phyloP scores from a whole-genome alignment of 1,140 invertebrate species.

The Microvelia longipes region DNA sequence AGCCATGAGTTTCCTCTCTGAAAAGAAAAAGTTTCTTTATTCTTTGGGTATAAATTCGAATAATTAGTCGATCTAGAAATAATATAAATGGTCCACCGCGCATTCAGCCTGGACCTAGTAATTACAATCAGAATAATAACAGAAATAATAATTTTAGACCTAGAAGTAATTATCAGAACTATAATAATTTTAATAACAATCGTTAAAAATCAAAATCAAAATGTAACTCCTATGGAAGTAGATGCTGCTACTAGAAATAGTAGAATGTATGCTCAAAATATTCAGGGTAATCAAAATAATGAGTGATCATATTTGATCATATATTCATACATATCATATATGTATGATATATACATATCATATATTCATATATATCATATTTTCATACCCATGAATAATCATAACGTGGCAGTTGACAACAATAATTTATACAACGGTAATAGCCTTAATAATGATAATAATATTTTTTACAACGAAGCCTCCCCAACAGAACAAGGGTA shows the following conservation, averaged over 20 bases:
- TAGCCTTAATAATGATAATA: not conserved
- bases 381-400: no score
- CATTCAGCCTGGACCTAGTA: not conserved
- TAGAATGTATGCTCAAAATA: not conserved
- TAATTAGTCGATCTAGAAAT: not conserved
- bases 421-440: no score
- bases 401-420: no score
- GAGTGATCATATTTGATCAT: not conserved
- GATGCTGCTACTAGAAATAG: not conserved
- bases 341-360: not conserved
- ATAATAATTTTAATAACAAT: not conserved
- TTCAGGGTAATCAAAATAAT: not conserved
- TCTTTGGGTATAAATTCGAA: not conserved
- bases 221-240: not conserved
- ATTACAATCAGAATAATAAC: not conserved
- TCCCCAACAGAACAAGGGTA: not conserved
- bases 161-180: not conserved
- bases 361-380: no score
- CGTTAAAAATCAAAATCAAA: no score
- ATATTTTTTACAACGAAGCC: not conserved
- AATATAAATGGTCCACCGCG: not conserved
- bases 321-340: not conserved
- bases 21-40: not conserved
- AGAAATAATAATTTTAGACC: not conserved
- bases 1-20: not conserved